Conservation (phyloP, 2,888 invertebrate species). For the Cheilosia urbana region DNA sequence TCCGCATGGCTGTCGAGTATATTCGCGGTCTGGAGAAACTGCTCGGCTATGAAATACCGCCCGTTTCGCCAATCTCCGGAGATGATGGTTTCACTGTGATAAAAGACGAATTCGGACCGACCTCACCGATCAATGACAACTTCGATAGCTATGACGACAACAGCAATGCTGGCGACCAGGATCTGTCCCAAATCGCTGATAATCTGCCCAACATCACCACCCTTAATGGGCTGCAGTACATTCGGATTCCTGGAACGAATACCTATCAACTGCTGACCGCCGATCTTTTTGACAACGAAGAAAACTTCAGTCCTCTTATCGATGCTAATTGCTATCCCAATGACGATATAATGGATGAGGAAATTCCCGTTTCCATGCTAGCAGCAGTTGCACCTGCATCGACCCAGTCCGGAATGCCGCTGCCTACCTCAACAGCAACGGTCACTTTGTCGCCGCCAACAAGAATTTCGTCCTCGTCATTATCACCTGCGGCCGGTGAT, state of each 20-base stretch:
- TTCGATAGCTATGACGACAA: conserved; percentile 79
- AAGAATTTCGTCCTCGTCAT: conserved; percentile 72
- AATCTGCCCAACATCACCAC: conserved; percentile 84
- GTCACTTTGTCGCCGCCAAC: conserved; percentile 55
- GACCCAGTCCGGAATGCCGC: conserved; percentile 72
- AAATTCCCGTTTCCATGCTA: conserved; percentile 84
- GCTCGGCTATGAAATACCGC: conserved; percentile 86
- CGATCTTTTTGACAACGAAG: conserved; percentile 87
- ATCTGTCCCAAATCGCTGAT: conserved; percentile 72
- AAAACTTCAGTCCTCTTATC: conserved; percentile 85
- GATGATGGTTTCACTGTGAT: conserved; percentile 80
- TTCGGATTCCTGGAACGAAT: conserved; percentile 86
- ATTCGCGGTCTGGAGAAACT: conserved; percentile 92
- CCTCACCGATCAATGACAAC: conserved; percentile 78
- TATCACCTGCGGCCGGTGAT: conserved; percentile 82
- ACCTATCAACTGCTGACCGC: conserved; percentile 87
- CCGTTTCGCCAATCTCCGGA: conserved; percentile 60
- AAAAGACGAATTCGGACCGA: conserved; percentile 81
- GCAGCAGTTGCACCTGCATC: conserved; percentile 79
- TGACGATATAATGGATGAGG: conserved; percentile 80
- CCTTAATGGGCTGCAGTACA: conserved; percentile 85
- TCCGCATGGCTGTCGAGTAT: conserved; percentile 95
- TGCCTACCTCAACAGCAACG: conserved; percentile 76
- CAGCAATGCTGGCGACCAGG: conserved; percentile 47
- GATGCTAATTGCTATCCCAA: conserved; percentile 80